These are phyloP conservation scores for Myotis davidii DNA, from an alignment of 2,113 vertebrate genomes.

Conservation along the genomic window DNA sequence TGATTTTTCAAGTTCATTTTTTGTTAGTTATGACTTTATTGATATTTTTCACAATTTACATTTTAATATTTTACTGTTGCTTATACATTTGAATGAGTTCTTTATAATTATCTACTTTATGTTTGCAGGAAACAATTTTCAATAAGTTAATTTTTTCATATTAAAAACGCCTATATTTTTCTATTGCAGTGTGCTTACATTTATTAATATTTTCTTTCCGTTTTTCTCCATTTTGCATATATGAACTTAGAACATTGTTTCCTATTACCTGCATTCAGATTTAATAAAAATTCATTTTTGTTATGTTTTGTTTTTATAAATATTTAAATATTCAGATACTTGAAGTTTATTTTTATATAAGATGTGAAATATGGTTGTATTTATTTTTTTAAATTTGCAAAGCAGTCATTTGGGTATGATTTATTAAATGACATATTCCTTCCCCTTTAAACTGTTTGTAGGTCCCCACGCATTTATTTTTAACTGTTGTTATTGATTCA, in stretches of 20 bases:
- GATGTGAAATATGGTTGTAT: background rate
- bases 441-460: background rate
- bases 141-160: background rate
- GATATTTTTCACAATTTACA: background rate
- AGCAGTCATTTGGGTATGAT: background rate
- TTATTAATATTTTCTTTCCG: background rate
- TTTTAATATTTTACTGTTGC: background rate
- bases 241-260: background rate
- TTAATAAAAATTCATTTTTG: conserved; percentile 1
- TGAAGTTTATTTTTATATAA: background rate
- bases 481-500: conserved; percentile 11
- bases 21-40: background rate
- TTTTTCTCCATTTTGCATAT: background rate
- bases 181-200: background rate
- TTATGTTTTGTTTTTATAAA: background rate
- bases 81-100: background rate
- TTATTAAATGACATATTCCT: background rate
- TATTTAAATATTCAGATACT: background rate
- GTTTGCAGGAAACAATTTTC: background rate
- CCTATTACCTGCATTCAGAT: fast-evolving
- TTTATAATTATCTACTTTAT: background rate
- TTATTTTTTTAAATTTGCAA: background rate
- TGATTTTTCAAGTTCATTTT: background rate
- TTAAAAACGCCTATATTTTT: background rate
- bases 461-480: background rate